A percentile compares a stretch with the other conserved stretches of the same genome.
phyloP scores from a whole-genome alignment of 2,888 invertebrate species.

The Heliconius sara region DNA sequence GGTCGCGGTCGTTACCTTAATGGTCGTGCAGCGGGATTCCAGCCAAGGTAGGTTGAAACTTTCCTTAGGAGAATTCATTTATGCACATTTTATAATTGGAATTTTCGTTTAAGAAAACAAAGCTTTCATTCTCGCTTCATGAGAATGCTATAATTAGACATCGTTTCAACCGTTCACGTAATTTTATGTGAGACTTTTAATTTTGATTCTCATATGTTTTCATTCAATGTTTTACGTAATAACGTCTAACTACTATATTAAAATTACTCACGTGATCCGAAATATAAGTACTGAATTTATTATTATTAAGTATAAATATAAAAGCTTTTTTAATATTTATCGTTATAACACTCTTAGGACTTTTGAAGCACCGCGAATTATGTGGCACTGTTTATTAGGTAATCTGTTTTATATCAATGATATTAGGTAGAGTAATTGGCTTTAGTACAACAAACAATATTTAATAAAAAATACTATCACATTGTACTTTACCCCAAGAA shows the following conservation, averaged over 20 bases:
- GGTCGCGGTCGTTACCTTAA: conserved; percentile 67
- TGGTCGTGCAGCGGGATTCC: conserved; percentile 65
- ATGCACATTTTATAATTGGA: conserved; percentile 50
- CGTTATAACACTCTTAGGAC: neutral
- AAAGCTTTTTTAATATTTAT: neutral
- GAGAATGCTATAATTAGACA: conserved; percentile 46
- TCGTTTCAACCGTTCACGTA: conserved; percentile 44
- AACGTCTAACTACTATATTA: conserved; percentile 47
- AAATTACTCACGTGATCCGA: neutral
- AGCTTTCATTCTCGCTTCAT: conserved; percentile 45
- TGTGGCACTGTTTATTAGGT: neutral
- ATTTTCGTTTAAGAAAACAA: conserved; percentile 47
- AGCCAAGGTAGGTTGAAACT: conserved; percentile 54
- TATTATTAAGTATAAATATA: neutral
- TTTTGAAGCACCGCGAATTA: neutral
- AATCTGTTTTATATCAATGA: neutral
- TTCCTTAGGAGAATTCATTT: conserved; percentile 69
- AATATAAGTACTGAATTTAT: neutral
- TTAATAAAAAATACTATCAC: neutral
- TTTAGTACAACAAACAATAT: no score
- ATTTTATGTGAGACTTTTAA: conserved; percentile 41
- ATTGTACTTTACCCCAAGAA: neutral
- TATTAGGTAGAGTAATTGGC: neutral
- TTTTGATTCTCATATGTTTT: conserved; percentile 35
- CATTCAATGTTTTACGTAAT: conserved; percentile 39